Evolutionary conservation across 1,140 invertebrate genomes (phyloP), one percentile per base, ranked within the genome.

Genomic region (Thaumetopoea pityocampa): DNA sequence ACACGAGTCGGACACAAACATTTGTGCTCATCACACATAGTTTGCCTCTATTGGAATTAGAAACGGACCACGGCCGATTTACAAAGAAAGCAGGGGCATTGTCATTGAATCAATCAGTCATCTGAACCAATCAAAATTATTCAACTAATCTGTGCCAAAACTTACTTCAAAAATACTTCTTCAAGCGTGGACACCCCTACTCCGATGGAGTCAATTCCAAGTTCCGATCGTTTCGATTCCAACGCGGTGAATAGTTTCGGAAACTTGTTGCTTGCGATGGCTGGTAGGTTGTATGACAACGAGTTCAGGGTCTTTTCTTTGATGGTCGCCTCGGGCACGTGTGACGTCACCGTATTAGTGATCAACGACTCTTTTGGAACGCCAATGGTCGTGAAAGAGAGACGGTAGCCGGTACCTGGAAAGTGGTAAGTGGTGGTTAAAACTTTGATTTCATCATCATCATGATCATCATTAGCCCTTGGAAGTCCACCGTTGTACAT

Each of bases 91-190:
- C n/a, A n/a, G n/a, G n/a, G n/a, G n/a, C n/a, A n/a, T n/a, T n/a
- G n/a, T n/a, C 32, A 18, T 35, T 8, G 1, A 12, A 7, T 1
- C 2, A 5, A 23, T 15, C 22, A n/a, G 5, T 16, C 5, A 9
- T 16, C 12, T 17, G 5, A 30, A n/a, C 8, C 14, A 15, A 28
- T 18, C 7, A 6, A 15, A 5, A 8, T n/a, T 8, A 8, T 1
- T 4, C 7, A 28, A 8, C 0, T 28, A 5, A 28, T n/a, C 3
- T 7, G 1, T 2, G 2, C 5, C 8, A 26, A 1, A 23, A 69
- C 85, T 81, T 78, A 94, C 92, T 89, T 93, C 8, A 96, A 67
- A 66, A 96, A 96, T 5, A 96, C 94, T 83, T 96, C 93, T 67
- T 96, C 94, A 59, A 96, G 87, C 0, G 94, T 95, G 4, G 93